Conservation (phyloP, 2,113 vertebrate genomes). For the Notarius lentiginosus region DNA sequence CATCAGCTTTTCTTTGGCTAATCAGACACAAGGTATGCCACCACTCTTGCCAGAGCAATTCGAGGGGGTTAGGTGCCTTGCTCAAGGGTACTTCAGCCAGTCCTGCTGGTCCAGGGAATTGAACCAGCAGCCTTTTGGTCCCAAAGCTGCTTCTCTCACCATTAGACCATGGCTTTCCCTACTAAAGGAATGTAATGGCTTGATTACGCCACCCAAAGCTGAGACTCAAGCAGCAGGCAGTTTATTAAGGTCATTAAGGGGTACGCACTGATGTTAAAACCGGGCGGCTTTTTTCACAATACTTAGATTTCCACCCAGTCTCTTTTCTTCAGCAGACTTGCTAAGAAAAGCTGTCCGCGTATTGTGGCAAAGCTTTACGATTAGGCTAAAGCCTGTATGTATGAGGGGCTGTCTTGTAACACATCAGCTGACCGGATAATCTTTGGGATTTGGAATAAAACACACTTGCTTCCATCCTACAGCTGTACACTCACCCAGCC, state of each 20-base stretch:
- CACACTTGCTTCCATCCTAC: not conserved
- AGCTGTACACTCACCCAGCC: slow-evolving; percentile 78
- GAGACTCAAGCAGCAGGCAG: not conserved
- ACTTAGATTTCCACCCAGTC: not conserved
- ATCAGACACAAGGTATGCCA: no score
- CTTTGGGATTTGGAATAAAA: not conserved
- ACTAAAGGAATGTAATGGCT: not conserved
- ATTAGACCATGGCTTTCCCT: no score
- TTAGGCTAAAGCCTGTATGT: not conserved
- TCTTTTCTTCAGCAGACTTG: not conserved
- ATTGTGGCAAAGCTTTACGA: not conserved
- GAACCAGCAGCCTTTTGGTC: no score
- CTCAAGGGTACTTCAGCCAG: no score
- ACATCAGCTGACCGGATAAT: not conserved
- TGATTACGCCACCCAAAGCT: not conserved
- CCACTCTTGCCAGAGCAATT: no score
- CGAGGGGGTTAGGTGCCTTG: no score
- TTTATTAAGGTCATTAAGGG: not conserved
- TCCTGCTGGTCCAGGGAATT: no score
- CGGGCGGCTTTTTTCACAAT: not conserved
- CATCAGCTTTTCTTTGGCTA: no score
- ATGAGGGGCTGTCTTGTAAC: not conserved
- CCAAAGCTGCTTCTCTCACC: no score
- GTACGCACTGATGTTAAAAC: not conserved
- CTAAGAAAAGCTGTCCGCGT: not conserved